Percentiles rank a stretch among this genome's conserved stretches.
These are phyloP conservation scores for Nemapogon koenigi DNA, from an alignment of 2,888 invertebrate species.

Conservation along the genomic window DNA sequence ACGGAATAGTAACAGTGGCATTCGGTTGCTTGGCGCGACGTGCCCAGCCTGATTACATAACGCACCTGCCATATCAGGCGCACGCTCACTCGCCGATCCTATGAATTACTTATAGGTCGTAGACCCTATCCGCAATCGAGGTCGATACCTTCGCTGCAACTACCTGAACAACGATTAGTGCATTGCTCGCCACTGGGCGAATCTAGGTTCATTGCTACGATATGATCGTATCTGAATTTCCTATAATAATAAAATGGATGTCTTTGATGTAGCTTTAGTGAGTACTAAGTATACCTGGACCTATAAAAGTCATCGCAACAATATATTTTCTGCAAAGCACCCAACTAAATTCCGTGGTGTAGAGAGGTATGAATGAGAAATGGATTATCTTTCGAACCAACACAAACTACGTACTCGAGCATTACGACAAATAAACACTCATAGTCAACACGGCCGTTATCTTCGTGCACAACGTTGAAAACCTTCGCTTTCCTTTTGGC, in stretches of 20 bases:
- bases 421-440: constrained; percentile 32
- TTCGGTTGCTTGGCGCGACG: constrained; percentile 38
- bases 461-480: constrained; percentile 26
- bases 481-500: constrained; percentile 27
- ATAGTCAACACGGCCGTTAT: constrained; percentile 23
- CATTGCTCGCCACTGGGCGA: too few relatives aligned
- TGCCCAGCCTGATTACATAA: constrained; percentile 48
- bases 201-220: too few relatives aligned
- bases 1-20: constrained; percentile 30
- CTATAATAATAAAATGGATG: too few relatives aligned
- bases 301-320: too few relatives aligned
- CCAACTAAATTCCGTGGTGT: too few relatives aligned
- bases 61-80: constrained; percentile 62
- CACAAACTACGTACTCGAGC: not conserved
- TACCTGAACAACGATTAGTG: constrained; percentile 6
- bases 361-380: too few relatives aligned
- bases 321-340: too few relatives aligned
- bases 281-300: too few relatives aligned
- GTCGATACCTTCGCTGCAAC: constrained; percentile 4
- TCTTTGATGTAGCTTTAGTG: too few relatives aligned
- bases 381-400: too few relatives aligned
- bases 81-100: constrained; percentile 57
- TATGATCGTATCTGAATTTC: too few relatives aligned
- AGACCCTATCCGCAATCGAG: constrained; percentile 51
- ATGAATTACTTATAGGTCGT: constrained; percentile 62